These are phyloP conservation scores for Platichthys stellatus DNA, from an alignment of 2,113 vertebrate species.

Conservation along the genomic window DNA sequence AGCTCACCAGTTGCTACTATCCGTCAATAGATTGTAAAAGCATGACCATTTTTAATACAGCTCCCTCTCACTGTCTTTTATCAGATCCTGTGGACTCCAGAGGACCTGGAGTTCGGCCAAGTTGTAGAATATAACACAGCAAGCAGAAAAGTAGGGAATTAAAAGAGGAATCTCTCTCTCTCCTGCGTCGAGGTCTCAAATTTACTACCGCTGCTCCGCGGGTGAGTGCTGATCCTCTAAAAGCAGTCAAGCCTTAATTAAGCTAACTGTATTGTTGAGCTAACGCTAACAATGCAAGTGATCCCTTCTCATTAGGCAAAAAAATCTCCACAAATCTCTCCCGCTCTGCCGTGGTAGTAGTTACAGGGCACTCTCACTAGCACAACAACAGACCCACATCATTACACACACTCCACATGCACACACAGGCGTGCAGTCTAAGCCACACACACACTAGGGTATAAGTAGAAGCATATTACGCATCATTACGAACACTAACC, in stretches of 20 bases:
- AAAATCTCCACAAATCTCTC: conserved; percentile 60
- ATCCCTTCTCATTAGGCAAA: conserved; percentile 73
- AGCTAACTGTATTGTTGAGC: conserved; percentile 64
- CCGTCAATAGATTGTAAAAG: too few species aligned
- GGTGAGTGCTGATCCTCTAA: conserved; percentile 56
- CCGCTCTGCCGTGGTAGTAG: conserved; percentile 48
- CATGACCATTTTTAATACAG: background rate
- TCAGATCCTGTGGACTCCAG: conserved; percentile 19
- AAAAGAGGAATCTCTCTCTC: conserved; percentile 2
- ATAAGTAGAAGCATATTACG: conserved; percentile 22
- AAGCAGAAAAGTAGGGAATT: conserved; percentile 13
- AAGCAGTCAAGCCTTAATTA: conserved; percentile 68
- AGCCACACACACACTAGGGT: conserved; percentile 20
- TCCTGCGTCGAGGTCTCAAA: conserved; percentile 33
- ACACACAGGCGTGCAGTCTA: conserved; percentile 19
- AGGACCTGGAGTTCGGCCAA: conserved; percentile 3
- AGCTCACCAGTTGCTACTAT: too few species aligned
- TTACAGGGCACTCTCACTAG: conserved; percentile 49
- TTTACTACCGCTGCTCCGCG: conserved; percentile 36
- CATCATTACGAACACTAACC: conserved; percentile 61
- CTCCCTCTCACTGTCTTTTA: background rate
- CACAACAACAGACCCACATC: conserved; percentile 50
- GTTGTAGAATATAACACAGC: background rate
- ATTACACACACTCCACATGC: conserved; percentile 43
- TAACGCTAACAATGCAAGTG: conserved; percentile 68